Conservation (phyloP, 2,113 vertebrate species). For the Podarcis muralis region DNA sequence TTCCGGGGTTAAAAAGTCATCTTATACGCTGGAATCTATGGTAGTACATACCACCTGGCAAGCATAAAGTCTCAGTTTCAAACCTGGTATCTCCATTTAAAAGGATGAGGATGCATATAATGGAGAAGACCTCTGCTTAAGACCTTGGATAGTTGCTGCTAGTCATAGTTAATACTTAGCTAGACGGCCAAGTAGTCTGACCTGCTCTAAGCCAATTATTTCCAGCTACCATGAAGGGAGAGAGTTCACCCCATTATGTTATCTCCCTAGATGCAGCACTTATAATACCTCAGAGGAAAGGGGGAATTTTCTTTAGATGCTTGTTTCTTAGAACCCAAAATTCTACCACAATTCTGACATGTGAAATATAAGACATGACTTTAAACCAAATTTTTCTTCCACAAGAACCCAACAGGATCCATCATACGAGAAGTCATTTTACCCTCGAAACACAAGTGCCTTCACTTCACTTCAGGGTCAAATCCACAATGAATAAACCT, state of each 20-base stretch:
- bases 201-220: too few relatives aligned
- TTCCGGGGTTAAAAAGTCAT: too few relatives aligned
- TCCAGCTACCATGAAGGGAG: too few relatives aligned
- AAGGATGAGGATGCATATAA: not conserved
- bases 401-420: not conserved
- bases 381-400: not conserved
- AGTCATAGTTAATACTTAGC: too few relatives aligned
- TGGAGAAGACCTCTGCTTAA: too few relatives aligned
- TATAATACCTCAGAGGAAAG: not conserved
- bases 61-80: not conserved
- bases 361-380: not conserved
- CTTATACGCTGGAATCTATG: too few relatives aligned
- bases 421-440: not conserved
- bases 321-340: not conserved
- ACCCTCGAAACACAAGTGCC: not conserved
- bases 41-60: too few relatives aligned
- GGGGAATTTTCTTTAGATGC: not conserved
- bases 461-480: not conserved
- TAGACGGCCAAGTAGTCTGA: too few relatives aligned
- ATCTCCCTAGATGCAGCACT: not conserved
- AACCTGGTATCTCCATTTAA: not conserved
- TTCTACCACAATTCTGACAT: not conserved
- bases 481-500: not conserved
- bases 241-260: not conserved
- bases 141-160: too few relatives aligned